Evolutionary conservation across 2,888 invertebrate species (phyloP), one percentile per base, ranked within the genome.

Genomic region (Philereme transversata): DNA sequence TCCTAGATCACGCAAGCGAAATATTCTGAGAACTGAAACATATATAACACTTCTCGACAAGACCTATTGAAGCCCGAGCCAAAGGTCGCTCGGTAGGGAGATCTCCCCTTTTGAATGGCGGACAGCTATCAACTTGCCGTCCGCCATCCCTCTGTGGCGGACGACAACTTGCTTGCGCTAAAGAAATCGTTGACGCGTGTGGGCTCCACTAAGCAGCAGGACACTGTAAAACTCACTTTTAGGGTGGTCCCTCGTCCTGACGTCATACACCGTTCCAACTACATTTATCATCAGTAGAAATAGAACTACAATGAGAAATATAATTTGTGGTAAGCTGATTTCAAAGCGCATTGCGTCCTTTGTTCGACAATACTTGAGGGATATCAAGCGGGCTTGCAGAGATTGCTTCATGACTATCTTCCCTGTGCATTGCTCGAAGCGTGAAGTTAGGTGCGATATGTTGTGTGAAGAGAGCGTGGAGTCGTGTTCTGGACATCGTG

Each of bases 211-310:
- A n/a, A n/a, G n/a, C n/a, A n/a, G n/a, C n/a, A n/a, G n/a, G 22
- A 22, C 22, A 22, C 60, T 58, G 10, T 9, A 58, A 45, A 45
- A 45, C 45, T 73, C 34, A 68, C 73, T 57, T 56, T 72, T 70
- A 33, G 67, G 59, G 7, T 69, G 58, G 38, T 72, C 70, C 7
- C 63, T 62, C 5, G 60, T 63, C 9, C 56, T 51, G 4, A 68
- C 7, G 51, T 79, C 74, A 53, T 76, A 80, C 3, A 68, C 44
- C 6, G 79, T 80, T 9, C 79, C 80, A 6, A 76, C 5, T 0
- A 66, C 11, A 57, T 81, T 81, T 11, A 76, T 54, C 0, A 69
- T 6, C 7, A 78, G 5, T 0, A 79, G 22, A 0, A 64, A 52
- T 5, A 58, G 65, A 3, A 76, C 53, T 0, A 72, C 58, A 4